Conservation (phyloP, 2,797 vertebrate genomes). For the Octomys mimax region DNA sequence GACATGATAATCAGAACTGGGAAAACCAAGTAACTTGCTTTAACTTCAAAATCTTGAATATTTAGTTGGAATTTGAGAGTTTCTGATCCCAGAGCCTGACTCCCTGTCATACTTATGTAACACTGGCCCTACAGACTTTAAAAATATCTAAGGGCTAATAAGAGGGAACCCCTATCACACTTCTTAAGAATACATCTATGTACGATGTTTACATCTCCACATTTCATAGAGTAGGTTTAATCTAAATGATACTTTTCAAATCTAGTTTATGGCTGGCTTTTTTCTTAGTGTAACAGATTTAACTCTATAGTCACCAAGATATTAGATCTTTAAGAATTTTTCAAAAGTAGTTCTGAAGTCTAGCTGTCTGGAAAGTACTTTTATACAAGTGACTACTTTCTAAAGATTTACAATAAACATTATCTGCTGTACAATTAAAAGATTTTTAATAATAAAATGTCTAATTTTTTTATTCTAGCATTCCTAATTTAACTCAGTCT, state of each 20-base stretch:
- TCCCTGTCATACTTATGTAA: background rate
- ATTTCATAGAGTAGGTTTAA: background rate
- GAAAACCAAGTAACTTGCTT: background rate
- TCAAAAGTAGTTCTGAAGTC: background rate
- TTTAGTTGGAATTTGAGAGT: constrained; percentile 9
- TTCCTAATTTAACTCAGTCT: background rate
- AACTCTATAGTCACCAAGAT: background rate
- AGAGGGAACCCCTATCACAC: background rate
- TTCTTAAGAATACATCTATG: background rate
- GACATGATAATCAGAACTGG: background rate
- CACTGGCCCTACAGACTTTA: background rate
- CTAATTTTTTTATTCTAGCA: background rate
- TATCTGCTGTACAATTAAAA: background rate
- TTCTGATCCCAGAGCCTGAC: background rate
- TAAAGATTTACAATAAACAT: background rate
- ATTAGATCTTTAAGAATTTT: background rate
- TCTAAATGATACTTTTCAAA: background rate
- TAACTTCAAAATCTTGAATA: background rate
- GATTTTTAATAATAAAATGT: background rate
- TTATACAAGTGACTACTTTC: background rate
- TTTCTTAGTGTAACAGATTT: background rate
- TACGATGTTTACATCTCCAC: background rate
- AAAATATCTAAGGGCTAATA: background rate
- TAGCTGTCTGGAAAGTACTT: constrained; percentile 44
- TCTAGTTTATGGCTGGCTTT: background rate